Base-by-base conservation (phyloP, 1,140 invertebrate genomes). In the Portunus trituberculatus region DNA sequence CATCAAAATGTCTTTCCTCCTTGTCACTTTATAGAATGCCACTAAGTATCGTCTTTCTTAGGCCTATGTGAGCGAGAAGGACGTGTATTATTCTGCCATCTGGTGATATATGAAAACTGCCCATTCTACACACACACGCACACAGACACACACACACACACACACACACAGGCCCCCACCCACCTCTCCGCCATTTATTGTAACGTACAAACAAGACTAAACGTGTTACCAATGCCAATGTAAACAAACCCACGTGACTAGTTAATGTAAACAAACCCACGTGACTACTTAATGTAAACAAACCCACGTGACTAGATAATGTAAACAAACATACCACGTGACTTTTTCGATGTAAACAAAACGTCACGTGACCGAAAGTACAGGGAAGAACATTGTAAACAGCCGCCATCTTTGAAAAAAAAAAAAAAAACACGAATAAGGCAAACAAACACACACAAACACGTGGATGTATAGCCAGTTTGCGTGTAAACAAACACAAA, bases 91-190 rank as follows among this genome's bases (percentile, higher is more conserved):
- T n/a, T n/a, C n/a, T n/a, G n/a, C n/a, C n/a, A n/a, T n/a, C n/a
- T n/a, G n/a, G n/a, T n/a, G n/a, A n/a, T 52, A 52, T 14, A 52
- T 7, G 6, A 52, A 6, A 7, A 52, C 48, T 7, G 14, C 48
- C n/a, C n/a, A n/a, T n/a, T n/a, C n/a, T n/a, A 59, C 52, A 59
- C 52, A 59, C 52, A 59, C 67, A 76, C 67, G n/a, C 67, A n/a
- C 67, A 76, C 67, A 76, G 10, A 76, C 67, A 76, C 67, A 76
- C 67, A 76, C 67, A 76, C 67, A 76, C 67, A 59, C 67, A 76
- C 67, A 76, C 67, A 76, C 67, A 76, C 67, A 39, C 39, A 39
- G 39, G 39, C 39, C 39, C 39, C 39, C 39, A 2, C 39, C 39
- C 39, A n/a, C 52, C 52, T 59, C 52, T 20, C 2, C 20, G 0